These are phyloP conservation scores for Todiramphus chloris DNA, from an alignment of 2,113 vertebrate species.

Conservation along the genomic window DNA sequence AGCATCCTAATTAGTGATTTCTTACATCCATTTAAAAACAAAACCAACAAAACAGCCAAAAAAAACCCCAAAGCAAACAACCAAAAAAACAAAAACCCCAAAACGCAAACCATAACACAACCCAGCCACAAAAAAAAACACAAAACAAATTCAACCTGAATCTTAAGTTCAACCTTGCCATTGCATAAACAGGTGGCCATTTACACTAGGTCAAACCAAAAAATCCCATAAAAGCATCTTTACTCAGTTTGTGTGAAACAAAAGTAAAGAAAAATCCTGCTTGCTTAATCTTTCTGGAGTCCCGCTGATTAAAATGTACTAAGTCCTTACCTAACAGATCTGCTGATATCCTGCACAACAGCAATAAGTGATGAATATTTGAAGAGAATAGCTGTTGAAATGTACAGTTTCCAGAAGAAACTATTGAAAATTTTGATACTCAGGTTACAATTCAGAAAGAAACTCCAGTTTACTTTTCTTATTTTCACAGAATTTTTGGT, in stretches of 20 bases:
- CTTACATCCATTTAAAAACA: conserved; percentile 62
- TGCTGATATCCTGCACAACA: conserved; percentile 57
- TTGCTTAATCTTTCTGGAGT: conserved; percentile 38
- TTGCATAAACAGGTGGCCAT: conserved; percentile 74
- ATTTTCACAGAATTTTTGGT: not conserved
- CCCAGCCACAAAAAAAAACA: not conserved
- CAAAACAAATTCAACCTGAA: not conserved
- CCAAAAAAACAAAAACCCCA: not conserved
- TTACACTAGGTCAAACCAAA: conserved; percentile 58
- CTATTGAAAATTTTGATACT: conserved; percentile 34
- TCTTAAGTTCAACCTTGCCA: conserved; percentile 66
- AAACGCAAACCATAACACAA: not conserved
- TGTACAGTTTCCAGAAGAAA: conserved; percentile 56
- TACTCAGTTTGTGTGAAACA: conserved; percentile 67
- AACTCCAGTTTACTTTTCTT: not conserved
- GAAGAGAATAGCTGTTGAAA: conserved; percentile 47
- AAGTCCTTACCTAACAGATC: conserved; percentile 46
- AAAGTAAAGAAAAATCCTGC: not conserved
- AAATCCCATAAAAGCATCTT: conserved; percentile 72
- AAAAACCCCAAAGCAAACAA: not conserved
- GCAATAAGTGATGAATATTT: conserved; percentile 61
- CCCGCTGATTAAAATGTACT: conserved; percentile 72
- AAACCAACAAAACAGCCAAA: not conserved
- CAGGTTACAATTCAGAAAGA: not conserved
- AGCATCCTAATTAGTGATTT: conserved; percentile 67